A percentile compares a stretch with the other conserved stretches of the same genome.
Conservation (phyloP, 1,140 invertebrate genomes). For the Asobara japonica region DNA sequence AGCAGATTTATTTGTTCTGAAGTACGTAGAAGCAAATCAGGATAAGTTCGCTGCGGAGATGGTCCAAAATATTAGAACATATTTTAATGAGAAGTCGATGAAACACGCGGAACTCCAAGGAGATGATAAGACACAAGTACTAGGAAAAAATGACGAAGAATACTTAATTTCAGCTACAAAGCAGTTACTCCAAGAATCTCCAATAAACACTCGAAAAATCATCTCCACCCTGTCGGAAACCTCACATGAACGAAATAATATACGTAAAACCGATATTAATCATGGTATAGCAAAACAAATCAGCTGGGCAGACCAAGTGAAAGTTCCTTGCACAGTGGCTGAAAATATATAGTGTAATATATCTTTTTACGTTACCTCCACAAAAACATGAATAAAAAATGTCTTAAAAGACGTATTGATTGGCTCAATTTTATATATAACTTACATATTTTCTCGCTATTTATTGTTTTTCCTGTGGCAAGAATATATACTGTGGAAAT, state of each 20-base stretch:
- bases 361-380: too few species aligned
- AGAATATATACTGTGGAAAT: too few species aligned
- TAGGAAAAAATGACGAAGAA: background rate
- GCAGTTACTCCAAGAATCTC: background rate
- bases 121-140: background rate
- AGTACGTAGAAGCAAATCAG: slow-evolving; percentile 75
- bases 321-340: background rate
- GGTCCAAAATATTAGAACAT: slow-evolving; percentile 71
- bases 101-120: slow-evolving; percentile 2
- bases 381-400: too few species aligned
- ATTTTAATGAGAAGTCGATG: slow-evolving; percentile 65
- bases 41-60: slow-evolving; percentile 74
- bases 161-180: background rate
- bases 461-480: too few species aligned
- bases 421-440: too few species aligned
- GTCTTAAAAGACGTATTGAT: too few species aligned
- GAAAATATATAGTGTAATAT: slow-evolving; percentile 18
- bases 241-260: background rate
- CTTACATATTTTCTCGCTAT: too few species aligned
- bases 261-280: background rate
- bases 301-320: slow-evolving; percentile 33
- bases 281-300: slow-evolving; percentile 15
- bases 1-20: slow-evolving; percentile 75
- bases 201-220: background rate
- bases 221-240: background rate